Base-by-base conservation (phyloP, 2,888 invertebrate species). In the Lissonota sp. region DNA sequence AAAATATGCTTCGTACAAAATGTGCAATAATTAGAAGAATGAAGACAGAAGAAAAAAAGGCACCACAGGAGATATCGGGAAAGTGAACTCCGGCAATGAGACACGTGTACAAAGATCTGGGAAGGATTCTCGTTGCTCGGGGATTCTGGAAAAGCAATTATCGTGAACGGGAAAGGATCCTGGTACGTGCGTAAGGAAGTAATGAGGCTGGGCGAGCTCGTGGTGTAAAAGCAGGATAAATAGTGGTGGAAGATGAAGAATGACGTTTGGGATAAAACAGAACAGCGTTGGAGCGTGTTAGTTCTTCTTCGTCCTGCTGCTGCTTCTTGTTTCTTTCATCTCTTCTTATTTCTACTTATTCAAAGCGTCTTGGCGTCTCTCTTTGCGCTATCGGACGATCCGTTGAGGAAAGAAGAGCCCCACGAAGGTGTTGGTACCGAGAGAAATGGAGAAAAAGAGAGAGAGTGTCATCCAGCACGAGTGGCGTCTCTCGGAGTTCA, bases 131-230 rank as follows among this genome's bases (percentile, higher is more conserved):
- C 63, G 69, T 75, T 26, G n/a, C n/a, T n/a, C n/a, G 46, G 12
- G 51, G 58, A 66, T 79, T 69, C 73, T 73, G 46, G 84, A 72
- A 71, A 80, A 83, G 80, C 84, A 84, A 83, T 85, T 84, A 83
- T 83, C 80, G 79, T 72, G 70, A 79, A 67, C 70, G 80, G 69
- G 76, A 72, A 69, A 77, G 79, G 79, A 64, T 63, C 58, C 62
- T 60, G 70, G 79, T 83, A 84, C 84, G 84, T 84, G 83, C 82
- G 84, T 76, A 81, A 80, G 80, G 79, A 83, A 82, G 80, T 83
- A 83, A 84, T 83, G 84, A 84, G 84, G 73, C 82, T 58, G 78
- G 74, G 66, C 79, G 71, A 60, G 46, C 49, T 49, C n/a, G 26
- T 64, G 74, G 82, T 76, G 83, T 76, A 82, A 83, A 79, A 67